phyloP scores from a whole-genome alignment of 2,113 vertebrate species.

The Rhabdomys dilectus region DNA sequence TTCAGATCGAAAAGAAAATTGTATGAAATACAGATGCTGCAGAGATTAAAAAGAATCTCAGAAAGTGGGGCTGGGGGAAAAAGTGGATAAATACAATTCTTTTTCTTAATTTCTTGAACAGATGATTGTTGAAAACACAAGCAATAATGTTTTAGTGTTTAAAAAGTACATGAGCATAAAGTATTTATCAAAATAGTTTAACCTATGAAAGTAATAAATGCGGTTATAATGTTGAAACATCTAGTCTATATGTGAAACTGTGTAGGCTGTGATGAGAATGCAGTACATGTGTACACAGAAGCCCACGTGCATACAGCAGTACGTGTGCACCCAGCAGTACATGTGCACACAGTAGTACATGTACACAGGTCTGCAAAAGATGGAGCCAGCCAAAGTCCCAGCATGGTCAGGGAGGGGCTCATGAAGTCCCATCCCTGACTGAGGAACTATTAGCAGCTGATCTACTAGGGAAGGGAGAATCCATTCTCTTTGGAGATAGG shows the following conservation, averaged over 20 bases:
- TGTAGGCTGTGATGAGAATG: background rate
- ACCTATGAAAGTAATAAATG: background rate
- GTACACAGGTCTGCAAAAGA: background rate
- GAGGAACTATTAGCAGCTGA: background rate
- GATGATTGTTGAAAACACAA: conserved; percentile 13
- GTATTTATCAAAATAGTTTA: background rate
- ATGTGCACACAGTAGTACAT: background rate
- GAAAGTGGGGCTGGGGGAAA: background rate
- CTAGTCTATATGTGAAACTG: background rate
- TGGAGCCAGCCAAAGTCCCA: background rate
- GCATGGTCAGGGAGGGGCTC: no score
- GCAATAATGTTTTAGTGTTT: background rate
- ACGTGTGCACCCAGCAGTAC: background rate
- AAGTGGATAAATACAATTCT: background rate
- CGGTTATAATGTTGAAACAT: background rate
- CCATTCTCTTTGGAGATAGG: background rate
- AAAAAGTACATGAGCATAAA: background rate
- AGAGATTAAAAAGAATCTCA: background rate
- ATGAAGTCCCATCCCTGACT: no score
- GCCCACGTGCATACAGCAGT: background rate
- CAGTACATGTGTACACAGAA: background rate
- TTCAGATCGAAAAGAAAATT: conserved; percentile 23
- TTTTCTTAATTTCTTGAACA: background rate
- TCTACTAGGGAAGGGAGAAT: background rate
- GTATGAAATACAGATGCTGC: background rate